A percentile compares a stretch with the other conserved stretches of the same genome.
Conservation (phyloP, 2,113 vertebrate species). For the Nibea coibor region DNA sequence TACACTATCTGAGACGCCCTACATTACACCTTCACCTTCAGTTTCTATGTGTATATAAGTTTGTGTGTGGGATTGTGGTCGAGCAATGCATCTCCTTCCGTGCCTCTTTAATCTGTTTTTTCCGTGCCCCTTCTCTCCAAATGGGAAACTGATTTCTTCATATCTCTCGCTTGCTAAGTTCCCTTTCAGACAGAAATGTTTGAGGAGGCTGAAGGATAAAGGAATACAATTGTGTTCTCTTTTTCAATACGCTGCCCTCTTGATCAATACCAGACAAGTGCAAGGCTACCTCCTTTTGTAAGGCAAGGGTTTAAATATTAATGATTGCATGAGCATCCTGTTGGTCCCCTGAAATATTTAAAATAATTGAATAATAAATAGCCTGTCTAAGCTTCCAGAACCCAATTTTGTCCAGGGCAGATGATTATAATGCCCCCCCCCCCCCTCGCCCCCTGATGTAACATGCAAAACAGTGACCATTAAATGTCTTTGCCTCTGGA, state of each 20-base stretch:
- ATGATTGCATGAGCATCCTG: slow-evolving; percentile 73
- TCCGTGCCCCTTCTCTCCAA: background rate
- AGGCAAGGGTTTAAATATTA: slow-evolving; percentile 76
- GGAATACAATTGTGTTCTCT: background rate
- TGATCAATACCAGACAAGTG: slow-evolving; percentile 71
- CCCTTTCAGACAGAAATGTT: slow-evolving; percentile 22
- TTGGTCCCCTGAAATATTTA: slow-evolving; percentile 81
- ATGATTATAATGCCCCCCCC: slow-evolving; percentile 40
- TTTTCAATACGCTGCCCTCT: slow-evolving; percentile 53
- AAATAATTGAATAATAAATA: slow-evolving; percentile 81
- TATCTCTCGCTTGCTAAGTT: slow-evolving; percentile 4
- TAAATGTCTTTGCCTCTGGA: slow-evolving; percentile 71
- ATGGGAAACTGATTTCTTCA: slow-evolving; percentile 1
- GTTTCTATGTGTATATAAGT: slow-evolving; percentile 22
- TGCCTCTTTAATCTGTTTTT: background rate
- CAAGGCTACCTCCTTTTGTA: slow-evolving; percentile 61
- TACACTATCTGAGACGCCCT: slow-evolving; percentile 42
- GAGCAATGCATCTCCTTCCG: background rate
- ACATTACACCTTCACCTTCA: slow-evolving; percentile 35
- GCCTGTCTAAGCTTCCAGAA: slow-evolving; percentile 46
- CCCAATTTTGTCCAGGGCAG: slow-evolving; percentile 18
- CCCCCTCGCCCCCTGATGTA: slow-evolving; percentile 28
- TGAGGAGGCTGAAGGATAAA: background rate
- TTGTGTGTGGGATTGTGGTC: background rate
- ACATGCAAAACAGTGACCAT: slow-evolving; percentile 70